phyloP scores from a whole-genome alignment of 2,888 invertebrate species.

The Xestia sexstrigata region DNA sequence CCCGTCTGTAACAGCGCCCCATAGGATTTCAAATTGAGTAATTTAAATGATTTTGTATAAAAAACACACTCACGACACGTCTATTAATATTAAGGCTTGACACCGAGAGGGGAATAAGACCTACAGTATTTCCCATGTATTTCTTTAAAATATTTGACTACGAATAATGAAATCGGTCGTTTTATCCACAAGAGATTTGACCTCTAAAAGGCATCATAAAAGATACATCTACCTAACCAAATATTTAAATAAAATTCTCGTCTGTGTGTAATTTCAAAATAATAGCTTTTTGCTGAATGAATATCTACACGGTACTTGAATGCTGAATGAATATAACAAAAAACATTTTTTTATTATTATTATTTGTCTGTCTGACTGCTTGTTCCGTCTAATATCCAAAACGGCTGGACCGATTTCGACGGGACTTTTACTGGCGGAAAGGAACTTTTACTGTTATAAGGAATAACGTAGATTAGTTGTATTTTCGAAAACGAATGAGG shows the following conservation, averaged over 20 bases:
- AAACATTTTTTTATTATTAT: too few species aligned
- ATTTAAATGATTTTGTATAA: slow-evolving; percentile 70
- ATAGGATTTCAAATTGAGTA: slow-evolving; percentile 76
- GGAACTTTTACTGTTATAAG: too few species aligned
- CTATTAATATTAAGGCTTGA: slow-evolving; percentile 37
- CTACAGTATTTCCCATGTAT: not conserved
- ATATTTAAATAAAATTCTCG: not conserved
- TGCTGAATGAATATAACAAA: too few species aligned
- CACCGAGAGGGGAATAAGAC: not conserved
- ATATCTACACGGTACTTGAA: too few species aligned
- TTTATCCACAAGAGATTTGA: slow-evolving; percentile 4
- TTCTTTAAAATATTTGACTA: slow-evolving; percentile 4
- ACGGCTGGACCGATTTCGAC: too few species aligned
- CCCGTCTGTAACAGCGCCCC: slow-evolving; percentile 75
- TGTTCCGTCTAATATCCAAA: too few species aligned
- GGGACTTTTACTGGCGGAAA: too few species aligned
- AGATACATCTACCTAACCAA: not conserved
- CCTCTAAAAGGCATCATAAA: not conserved
- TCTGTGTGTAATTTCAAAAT: too few species aligned
- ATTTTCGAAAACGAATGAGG: too few species aligned
- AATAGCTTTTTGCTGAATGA: too few species aligned
- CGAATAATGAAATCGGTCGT: slow-evolving; percentile 8
- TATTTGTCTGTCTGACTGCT: too few species aligned
- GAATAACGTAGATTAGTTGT: too few species aligned
- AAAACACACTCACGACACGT: slow-evolving; percentile 46